Conservation (phyloP, 2,797 vertebrate species). For the Clarias platycephalus region DNA sequence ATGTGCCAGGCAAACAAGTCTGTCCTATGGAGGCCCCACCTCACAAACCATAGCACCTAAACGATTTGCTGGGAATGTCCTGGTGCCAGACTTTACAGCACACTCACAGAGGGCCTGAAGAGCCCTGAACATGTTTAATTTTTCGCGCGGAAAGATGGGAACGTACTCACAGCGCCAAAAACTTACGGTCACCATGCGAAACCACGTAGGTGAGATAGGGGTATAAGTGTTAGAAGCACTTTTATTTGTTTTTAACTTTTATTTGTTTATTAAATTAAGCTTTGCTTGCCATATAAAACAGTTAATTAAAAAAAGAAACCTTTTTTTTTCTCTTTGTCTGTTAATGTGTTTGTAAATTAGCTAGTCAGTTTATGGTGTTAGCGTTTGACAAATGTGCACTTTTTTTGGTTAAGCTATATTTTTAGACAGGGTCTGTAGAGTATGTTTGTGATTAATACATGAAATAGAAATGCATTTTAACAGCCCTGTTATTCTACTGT, state of each 20-base stretch:
- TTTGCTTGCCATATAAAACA: not conserved
- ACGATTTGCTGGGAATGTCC: too few species aligned
- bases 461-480: not conserved
- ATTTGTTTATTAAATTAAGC: not conserved
- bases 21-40: too few species aligned
- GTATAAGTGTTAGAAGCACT: not conserved
- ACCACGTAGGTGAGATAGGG: too few species aligned
- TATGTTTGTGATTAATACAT: not conserved
- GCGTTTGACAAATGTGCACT: not conserved
- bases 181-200: too few species aligned
- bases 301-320: not conserved
- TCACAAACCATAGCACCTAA: too few species aligned
- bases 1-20: too few species aligned
- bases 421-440: not conserved
- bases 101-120: too few species aligned
- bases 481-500: not conserved
- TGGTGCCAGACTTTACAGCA: too few species aligned
- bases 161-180: too few species aligned
- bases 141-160: too few species aligned
- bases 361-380: not conserved
- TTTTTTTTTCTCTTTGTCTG: too few species aligned
- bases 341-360: not conserved
- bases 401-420: not conserved
- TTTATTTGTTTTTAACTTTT: not conserved
- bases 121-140: too few species aligned